Evolutionary conservation across 2,797 vertebrate species (phyloP), one percentile per base, ranked within the genome.

Genomic region (Betta splendens): DNA sequence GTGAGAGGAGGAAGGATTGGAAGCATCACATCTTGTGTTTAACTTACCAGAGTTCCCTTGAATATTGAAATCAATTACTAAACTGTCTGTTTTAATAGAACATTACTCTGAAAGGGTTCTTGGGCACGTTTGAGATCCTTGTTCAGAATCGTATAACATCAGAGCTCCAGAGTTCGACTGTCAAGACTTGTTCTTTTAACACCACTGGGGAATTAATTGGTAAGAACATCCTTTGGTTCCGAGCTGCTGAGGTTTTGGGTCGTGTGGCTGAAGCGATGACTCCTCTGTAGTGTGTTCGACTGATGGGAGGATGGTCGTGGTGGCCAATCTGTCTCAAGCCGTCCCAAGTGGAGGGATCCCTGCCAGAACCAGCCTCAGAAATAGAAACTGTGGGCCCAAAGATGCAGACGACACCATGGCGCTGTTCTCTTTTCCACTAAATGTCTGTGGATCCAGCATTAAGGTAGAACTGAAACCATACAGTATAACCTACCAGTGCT

Each of bases 251-350:
- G 18, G 4, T 21, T 1, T 20, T 35, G 13, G 10, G 4, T 4
- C 4, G 5, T 2, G n/a, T 2, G 11, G 18, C 4, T 35, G 31
- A n/a, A 13, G 4, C 21, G 7, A 6, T 59, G 4, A 16, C 18
- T 1, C 3, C 1, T 69, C 7, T 73, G 3, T 28, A 93, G 93
- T 86, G 48, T 94, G 94, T 63, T 91, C 92, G 0, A 82, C 90
- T 45, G 82, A 86, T 12, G 92, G 92, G 9, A 81, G 49, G 16
- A 36, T 94, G 81, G 91, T 80, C 1, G 56, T 91, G 29, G 84
- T 92, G 60, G 84, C 84, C 5, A 70, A 90, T 64, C 4, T 29
- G 28, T 29, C 28, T 29, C 28, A 3, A 10, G 7, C 3, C 28
- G 9, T 29, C 28, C 9, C 28, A 29, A 29, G 9, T 29, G n/a